Evolutionary conservation across 1,140 invertebrate species (phyloP), one percentile per base, ranked within the genome.

Genomic region (Ostrea denselamellosa): DNA sequence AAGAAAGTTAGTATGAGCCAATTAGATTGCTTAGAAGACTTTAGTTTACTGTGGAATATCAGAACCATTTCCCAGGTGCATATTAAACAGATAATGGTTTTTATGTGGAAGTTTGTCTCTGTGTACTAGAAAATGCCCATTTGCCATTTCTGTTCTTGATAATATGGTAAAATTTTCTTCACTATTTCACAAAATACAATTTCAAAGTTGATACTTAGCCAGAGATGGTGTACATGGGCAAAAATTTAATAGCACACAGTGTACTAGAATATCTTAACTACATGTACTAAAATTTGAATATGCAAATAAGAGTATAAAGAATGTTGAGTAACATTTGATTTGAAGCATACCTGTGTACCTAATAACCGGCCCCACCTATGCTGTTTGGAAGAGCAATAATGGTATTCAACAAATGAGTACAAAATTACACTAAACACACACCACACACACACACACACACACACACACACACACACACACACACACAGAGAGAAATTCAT

Each of bases 291-390:
- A 77, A 77, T 34, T 77, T 77, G 25, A 17, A 77, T 10, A 77
- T 25, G 25, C 68, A 28, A 62, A 19, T 19, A 17, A 28, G 68
- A 71, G 68, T 34, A 71, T 71, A 34, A 71, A 25, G 22, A 34
- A 77, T 28, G 9, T 28, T 19, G 28, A 44, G 28, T 77, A 77
- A 77, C 22, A 34, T 34, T 28, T 77, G 25, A 77, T 14, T 77
- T 34, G 68, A 77, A 28, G 22, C 68, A 25, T 77, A 77, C 68
- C 68, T 77, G 68, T 25, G 12, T 34, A 77, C 68, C 68, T 34
- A 77, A 12, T 28, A 7, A 28, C 28, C 28, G 22, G 82, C 2
- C 10, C 44, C 82, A 83, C n/a, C n/a, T 54, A 83, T 52, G 82
- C 53, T 83, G 44, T 83, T 52, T 83, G 19, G 17, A 53, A 83